Base-by-base conservation (phyloP, 1,140 invertebrate species). In the Drosophila arawakana region DNA sequence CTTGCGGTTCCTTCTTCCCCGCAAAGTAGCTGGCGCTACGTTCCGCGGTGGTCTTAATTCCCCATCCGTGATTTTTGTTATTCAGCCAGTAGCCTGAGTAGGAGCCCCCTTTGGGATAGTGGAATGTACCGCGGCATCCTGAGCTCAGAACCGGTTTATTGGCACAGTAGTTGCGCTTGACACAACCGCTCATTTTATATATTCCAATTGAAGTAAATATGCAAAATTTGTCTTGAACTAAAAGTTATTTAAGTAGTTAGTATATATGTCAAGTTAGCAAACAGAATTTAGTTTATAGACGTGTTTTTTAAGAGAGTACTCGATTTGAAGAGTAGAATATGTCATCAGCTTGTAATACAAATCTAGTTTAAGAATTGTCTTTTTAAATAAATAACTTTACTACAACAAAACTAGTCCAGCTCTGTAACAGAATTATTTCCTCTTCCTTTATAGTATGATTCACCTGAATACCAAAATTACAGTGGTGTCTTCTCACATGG, bases 31-130 rank as follows among this genome's bases (percentile, higher is more conserved):
- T 46, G 25, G 55, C 41, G 10, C 21, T 65, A 11, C 80, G 80
- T 7, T 77, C 71, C 2, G 63, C 55, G 0, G 75, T 63, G 7
- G 54, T 68, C 66, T 81, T 85, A 0, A 75, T 49, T 4, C 81
- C 86, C 60, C 67, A 90, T 3, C 74, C 81, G 9, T 85, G 73
- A 30, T 77, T 76, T 49, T 89, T 60, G 43, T 82, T 91, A 43
- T 70, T 73, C n/a, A 60, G 11, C 90, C 90, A 91, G 43, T 79
- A 85, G 9, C 90, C 86, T 6, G 75, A 59, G 46, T 91, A 91
- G 37, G 52, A 73, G 4, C 86, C 90, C 5, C 90, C 86, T 6
- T 54, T 73, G 0, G 90, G 80, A 75, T 80, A 91, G 60, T 77
- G 78, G 8, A 91, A 82, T 0, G 62, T 75, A 7, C 37, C 55